Conservation (phyloP, 2,113 vertebrate species). For the Apodemus speciosus region DNA sequence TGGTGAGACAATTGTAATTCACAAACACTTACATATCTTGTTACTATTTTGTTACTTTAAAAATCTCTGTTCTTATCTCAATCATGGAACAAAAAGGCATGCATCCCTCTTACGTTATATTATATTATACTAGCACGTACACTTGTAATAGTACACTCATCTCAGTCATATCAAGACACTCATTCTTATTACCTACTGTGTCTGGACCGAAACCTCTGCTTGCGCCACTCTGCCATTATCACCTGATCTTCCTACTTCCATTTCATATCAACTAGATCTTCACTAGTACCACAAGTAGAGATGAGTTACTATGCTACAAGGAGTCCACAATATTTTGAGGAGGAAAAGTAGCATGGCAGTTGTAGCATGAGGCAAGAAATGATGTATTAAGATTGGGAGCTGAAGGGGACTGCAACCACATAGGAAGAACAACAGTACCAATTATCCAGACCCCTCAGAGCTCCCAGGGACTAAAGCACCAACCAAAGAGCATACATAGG, state of each 20-base stretch:
- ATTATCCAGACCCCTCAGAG: neutral
- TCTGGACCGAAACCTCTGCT: neutral
- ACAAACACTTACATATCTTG: neutral
- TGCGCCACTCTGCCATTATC: neutral
- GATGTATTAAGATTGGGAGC: neutral
- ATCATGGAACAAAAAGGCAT: neutral
- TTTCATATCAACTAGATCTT: neutral
- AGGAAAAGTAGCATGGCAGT: neutral
- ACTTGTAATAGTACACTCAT: neutral
- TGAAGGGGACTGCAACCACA: no score
- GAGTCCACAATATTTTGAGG: neutral
- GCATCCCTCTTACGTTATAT: neutral
- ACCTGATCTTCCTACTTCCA: neutral
- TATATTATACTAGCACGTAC: neutral
- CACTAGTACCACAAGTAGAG: neutral
- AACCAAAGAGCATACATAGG: no score
- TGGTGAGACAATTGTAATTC: neutral
- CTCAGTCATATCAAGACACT: neutral
- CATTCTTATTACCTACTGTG: neutral
- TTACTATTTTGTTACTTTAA: constrained; percentile 15
- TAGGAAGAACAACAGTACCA: no score
- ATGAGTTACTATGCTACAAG: neutral
- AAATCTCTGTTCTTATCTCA: neutral
- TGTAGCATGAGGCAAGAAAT: neutral
- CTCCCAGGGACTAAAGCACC: no score